Evolutionary conservation across 2,797 vertebrate species (phyloP).

Genomic region (Neosilurus mollespiculum): DNA sequence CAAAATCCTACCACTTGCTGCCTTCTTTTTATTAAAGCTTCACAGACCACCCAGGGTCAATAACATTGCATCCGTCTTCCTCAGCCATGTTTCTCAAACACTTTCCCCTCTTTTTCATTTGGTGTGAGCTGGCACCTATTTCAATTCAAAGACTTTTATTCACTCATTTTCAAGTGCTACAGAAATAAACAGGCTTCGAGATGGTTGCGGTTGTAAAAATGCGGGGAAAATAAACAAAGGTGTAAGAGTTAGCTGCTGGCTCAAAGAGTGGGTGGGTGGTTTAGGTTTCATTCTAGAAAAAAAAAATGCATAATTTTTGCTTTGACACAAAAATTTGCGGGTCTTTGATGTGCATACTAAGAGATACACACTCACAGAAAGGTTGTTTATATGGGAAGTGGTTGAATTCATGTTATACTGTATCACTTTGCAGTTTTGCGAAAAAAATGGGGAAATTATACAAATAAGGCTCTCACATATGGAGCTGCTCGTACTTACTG

Average conservation of each 20-base stretch:
- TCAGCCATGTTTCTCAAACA: slow-evolving; percentile 30
- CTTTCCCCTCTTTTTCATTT: slow-evolving; percentile 27
- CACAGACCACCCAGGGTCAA: slow-evolving; percentile 66
- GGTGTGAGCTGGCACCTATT: slow-evolving; percentile 34
- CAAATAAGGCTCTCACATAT: background rate
- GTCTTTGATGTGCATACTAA: slow-evolving; percentile 27
- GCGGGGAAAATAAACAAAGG: slow-evolving; percentile 70
- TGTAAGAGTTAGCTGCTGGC: slow-evolving; percentile 47
- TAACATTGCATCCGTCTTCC: slow-evolving; percentile 55
- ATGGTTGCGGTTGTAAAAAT: slow-evolving; percentile 53
- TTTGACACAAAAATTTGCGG: slow-evolving; percentile 21
- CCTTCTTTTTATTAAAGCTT: slow-evolving; percentile 35
- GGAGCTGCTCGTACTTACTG: background rate
- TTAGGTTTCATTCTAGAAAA: slow-evolving; percentile 29
- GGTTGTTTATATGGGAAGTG: background rate
- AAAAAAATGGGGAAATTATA: background rate
- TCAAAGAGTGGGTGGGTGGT: slow-evolving; percentile 26
- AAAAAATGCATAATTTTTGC: slow-evolving; percentile 39
- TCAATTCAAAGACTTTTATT: slow-evolving; percentile 63
- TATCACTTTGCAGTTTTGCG: slow-evolving; percentile 1
- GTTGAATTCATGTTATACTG: slow-evolving; percentile 16
- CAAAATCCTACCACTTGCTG: slow-evolving; percentile 23
- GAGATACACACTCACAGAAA: slow-evolving; percentile 9
- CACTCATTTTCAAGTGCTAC: slow-evolving; percentile 57
- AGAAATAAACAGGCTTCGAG: slow-evolving; percentile 70